phyloP scores from a whole-genome alignment of 2,797 vertebrate genomes.

The Cossypha polioptera region DNA sequence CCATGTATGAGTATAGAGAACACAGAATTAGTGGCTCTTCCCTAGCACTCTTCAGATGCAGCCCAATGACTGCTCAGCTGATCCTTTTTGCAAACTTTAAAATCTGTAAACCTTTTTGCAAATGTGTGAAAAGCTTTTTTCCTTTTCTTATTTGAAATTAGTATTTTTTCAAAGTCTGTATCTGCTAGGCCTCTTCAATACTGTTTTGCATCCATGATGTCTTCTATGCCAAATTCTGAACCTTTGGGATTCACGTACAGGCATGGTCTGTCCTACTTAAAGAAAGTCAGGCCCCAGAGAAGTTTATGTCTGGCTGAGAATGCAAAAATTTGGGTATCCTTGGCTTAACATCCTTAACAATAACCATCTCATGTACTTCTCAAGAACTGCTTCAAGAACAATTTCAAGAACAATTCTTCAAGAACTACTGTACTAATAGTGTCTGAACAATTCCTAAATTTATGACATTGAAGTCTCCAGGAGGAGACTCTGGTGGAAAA shows the following conservation, averaged over 20 bases:
- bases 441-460: not conserved
- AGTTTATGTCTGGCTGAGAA: not conserved
- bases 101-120: not conserved
- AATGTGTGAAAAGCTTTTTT: not conserved
- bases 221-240: not conserved
- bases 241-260: not conserved
- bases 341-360: not conserved
- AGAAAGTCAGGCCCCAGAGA: not conserved
- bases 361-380: not conserved
- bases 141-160: not conserved
- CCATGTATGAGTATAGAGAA: not conserved
- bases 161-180: not conserved
- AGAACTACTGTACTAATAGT: not conserved
- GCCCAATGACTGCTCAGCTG: not conserved
- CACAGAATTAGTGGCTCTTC: not conserved
- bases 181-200: not conserved
- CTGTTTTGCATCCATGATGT: not conserved
- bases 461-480: not conserved
- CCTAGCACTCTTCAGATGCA: not conserved
- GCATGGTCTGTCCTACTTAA: not conserved
- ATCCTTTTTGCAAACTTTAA: not conserved
- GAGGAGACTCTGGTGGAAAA: not conserved
- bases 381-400: not conserved
- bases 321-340: not conserved
- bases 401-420: not conserved